phyloP scores from a whole-genome alignment of 1,140 invertebrate genomes.

The Conus betulinus region DNA sequence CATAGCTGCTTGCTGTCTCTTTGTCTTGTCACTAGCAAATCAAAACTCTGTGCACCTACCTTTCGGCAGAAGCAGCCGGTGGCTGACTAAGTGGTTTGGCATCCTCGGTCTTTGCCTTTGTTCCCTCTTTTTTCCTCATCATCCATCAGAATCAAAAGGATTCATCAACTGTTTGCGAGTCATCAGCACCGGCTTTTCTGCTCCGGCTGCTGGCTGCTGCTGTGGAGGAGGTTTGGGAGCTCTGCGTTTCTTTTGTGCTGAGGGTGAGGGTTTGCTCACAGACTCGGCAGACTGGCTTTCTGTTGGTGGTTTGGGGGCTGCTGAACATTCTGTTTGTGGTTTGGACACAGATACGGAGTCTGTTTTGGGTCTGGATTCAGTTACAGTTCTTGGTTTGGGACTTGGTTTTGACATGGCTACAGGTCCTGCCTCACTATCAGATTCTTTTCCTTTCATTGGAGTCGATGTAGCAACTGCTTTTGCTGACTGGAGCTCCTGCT shows the following conservation, averaged over 20 bases:
- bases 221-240: constrained; percentile 43
- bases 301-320: not conserved
- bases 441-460: constrained; percentile 19
- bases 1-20: no score
- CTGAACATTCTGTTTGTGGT: not conserved
- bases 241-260: constrained; percentile 37
- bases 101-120: not conserved
- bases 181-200: constrained; percentile 80
- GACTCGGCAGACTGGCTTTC: not conserved
- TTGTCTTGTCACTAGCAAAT: no score
- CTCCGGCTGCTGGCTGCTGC: not conserved
- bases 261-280: not conserved
- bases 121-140: constrained; percentile 80
- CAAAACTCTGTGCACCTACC: not conserved
- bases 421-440: not conserved
- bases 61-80: not conserved
- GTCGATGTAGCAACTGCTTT: constrained; percentile 71
- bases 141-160: constrained; percentile 94
- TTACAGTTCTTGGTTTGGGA: not conserved
- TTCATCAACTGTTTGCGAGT: constrained; percentile 90
- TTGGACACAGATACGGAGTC: not conserved
- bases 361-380: not conserved
- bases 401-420: not conserved
- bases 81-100: not conserved
- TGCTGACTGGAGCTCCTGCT: constrained; percentile 35